Conservation (phyloP, 2,797 vertebrate species). For the Salarias fasciatus region DNA sequence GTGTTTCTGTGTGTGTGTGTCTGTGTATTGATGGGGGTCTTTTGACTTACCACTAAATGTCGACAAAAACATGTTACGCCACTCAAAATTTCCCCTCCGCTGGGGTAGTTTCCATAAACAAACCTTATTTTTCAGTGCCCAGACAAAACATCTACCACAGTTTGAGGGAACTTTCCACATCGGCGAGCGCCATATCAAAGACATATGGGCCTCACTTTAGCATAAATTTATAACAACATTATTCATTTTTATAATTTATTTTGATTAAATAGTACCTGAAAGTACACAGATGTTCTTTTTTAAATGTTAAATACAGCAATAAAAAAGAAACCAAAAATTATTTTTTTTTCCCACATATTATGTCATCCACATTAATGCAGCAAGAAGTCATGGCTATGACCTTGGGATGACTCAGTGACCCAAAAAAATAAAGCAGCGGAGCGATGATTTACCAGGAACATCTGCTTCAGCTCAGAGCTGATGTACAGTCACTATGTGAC, state of each 20-base stretch:
- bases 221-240: slow-evolving; percentile 3
- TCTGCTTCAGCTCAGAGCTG: slow-evolving; percentile 52
- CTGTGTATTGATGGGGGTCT: slow-evolving; percentile 52
- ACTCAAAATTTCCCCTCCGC: slow-evolving; percentile 65
- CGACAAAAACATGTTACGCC: slow-evolving; percentile 68
- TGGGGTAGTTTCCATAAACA: slow-evolving; percentile 71
- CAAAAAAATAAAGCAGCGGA: slow-evolving; percentile 44
- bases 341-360: no score
- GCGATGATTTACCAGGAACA: slow-evolving; percentile 56
- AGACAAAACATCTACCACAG: slow-evolving; percentile 69
- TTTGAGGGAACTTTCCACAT: slow-evolving; percentile 24
- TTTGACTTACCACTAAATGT: slow-evolving; percentile 55
- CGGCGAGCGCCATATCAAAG: slow-evolving; percentile 12
- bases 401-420: slow-evolving; percentile 42
- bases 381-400: slow-evolving; percentile 5
- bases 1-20: slow-evolving; percentile 8
- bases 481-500: slow-evolving; percentile 5
- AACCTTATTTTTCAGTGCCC: slow-evolving; percentile 62
- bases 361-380: no score
- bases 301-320: no score
- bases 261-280: neutral
- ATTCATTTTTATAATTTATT: neutral
- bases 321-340: no score
- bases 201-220: slow-evolving; percentile 8
- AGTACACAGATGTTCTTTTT: no score